phyloP scores from a whole-genome alignment of 1,140 invertebrate species.

The Oedothorax gibbosus region DNA sequence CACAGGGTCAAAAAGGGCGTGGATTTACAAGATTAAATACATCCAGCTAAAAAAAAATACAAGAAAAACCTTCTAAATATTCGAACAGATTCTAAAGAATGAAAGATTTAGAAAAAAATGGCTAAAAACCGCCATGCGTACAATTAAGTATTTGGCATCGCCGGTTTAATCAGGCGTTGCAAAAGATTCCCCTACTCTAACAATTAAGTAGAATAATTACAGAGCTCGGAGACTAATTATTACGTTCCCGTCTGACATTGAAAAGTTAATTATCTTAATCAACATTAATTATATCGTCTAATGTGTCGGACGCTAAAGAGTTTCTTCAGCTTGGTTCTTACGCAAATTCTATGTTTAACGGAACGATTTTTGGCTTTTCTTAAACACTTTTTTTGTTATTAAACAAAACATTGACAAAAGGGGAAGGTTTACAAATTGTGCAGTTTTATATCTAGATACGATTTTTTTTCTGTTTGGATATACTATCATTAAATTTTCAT shows the following conservation, averaged over 20 bases:
- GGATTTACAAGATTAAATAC: conserved; percentile 51
- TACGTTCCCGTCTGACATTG: conserved; percentile 48
- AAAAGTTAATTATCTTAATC: conserved; percentile 57
- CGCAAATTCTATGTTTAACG: conserved; percentile 35
- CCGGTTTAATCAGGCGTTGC: conserved; percentile 32
- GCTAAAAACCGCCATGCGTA: conserved; percentile 6
- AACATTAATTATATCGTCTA: conserved; percentile 48
- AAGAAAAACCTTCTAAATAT: background rate
- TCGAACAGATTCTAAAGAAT: background rate
- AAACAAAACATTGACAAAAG: conserved; percentile 22
- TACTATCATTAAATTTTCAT: no score
- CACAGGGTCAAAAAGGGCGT: conserved; percentile 35
- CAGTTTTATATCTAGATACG: background rate
- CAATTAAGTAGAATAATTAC: conserved; percentile 53
- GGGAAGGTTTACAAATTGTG: conserved; percentile 13
- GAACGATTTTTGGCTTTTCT: conserved; percentile 18
- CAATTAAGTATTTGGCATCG: conserved; percentile 52
- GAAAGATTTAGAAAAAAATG: conserved; percentile 21
- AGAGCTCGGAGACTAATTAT: conserved; percentile 47
- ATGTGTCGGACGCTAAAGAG: conserved; percentile 14
- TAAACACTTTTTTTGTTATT: background rate
- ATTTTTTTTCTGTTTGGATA: background rate
- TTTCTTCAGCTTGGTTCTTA: conserved; percentile 38
- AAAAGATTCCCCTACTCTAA: conserved; percentile 2
- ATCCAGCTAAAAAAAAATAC: background rate